Evolutionary conservation across 2,888 invertebrate species (phyloP).

Genomic region (Eueremaeus valkanovi): DNA sequence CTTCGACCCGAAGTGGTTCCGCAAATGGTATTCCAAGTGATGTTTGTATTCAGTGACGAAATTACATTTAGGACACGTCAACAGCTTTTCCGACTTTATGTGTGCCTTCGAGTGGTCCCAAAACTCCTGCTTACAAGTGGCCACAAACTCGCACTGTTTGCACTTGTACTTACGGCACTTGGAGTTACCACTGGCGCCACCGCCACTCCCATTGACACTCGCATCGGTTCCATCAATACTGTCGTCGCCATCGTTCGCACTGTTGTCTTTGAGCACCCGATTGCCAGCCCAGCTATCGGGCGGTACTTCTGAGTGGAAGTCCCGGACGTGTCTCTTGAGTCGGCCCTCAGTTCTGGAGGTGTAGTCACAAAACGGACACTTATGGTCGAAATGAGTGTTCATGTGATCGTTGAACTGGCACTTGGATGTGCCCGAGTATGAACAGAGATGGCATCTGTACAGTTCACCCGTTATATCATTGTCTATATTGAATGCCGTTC

Average conservation of each 20-base stretch:
- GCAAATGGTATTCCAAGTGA: conserved; percentile 92
- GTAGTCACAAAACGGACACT: conserved; percentile 59
- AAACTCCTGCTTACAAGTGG: conserved; percentile 81
- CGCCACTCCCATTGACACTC: conserved; percentile 37
- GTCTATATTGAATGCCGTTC: conserved; percentile 1
- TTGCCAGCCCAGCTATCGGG: conserved; percentile 52
- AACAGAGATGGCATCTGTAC: conserved; percentile 56
- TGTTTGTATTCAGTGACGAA: conserved; percentile 99
- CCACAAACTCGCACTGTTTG: conserved; percentile 81
- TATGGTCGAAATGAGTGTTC: conserved; percentile 58
- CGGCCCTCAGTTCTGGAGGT: conserved; percentile 57
- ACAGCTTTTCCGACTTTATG: conserved; percentile 85
- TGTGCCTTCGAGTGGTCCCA: conserved; percentile 87
- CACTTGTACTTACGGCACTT: conserved; percentile 65
- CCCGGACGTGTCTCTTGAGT: conserved; percentile 55
- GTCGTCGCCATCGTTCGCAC: conserved; percentile 20
- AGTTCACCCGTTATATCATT: conserved; percentile 35
- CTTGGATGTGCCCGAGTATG: conserved; percentile 55
- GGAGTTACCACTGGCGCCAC: conserved; percentile 30
- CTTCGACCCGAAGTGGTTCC: conserved; percentile 91
- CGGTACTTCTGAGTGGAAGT: conserved; percentile 51
- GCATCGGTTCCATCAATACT: conserved; percentile 40
- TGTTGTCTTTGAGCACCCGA: conserved; percentile 44
- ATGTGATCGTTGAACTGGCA: conserved; percentile 59
- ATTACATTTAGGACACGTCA: conserved; percentile 85